These are phyloP conservation scores for Malacosoma neustria DNA, from an alignment of 2,888 invertebrate genomes.

Conservation along the genomic window DNA sequence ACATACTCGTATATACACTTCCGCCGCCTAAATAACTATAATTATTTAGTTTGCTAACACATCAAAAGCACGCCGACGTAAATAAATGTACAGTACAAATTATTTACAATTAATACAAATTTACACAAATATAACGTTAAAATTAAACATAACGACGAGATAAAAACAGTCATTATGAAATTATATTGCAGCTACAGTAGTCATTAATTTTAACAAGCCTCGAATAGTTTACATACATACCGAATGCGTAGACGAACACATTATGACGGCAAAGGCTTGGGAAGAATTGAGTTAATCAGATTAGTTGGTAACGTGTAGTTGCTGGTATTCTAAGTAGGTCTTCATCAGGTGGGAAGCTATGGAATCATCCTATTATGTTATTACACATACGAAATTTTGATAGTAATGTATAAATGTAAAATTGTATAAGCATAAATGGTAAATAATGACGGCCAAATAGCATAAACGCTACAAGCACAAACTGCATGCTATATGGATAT, in stretches of 20 bases:
- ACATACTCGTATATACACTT: too few relatives aligned
- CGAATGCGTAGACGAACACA: neutral
- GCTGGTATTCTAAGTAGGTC: too few relatives aligned
- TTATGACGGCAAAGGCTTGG: neutral
- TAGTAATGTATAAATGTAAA: too few relatives aligned
- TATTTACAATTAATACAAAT: neutral
- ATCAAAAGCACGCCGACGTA: slow-evolving; percentile 7
- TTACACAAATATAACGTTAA: neutral
- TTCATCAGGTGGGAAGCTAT: too few relatives aligned
- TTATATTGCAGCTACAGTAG: neutral
- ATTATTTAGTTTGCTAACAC: slow-evolving; percentile 4
- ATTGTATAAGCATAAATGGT: too few relatives aligned
- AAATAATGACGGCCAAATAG: too few relatives aligned
- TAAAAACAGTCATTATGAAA: neutral
- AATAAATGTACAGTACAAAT: neutral
- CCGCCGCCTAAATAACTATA: slow-evolving; percentile 20
- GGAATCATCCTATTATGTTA: too few relatives aligned
- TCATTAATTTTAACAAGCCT: neutral
- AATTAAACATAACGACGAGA: neutral
- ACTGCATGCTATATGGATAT: too few relatives aligned
- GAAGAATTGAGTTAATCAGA: neutral
- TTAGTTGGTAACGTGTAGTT: too few relatives aligned
- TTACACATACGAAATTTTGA: too few relatives aligned
- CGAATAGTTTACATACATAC: neutral
- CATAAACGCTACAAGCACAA: too few relatives aligned